Conservation (phyloP, 2,113 vertebrate genomes). For the Capreolus pygargus region DNA sequence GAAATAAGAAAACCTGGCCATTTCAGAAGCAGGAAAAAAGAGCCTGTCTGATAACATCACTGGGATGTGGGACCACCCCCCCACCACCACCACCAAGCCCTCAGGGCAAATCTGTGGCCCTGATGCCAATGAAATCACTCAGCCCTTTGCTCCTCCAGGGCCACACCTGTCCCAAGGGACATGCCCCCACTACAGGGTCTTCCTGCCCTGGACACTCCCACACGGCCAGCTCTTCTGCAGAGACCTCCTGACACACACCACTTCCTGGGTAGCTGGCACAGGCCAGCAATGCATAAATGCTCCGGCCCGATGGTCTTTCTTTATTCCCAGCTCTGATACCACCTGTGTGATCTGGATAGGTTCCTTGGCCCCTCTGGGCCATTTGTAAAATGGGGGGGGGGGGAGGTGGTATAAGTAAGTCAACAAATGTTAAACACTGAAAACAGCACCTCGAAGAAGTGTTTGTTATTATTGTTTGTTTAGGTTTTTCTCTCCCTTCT, state of each 20-base stretch:
- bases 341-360: neutral
- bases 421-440: neutral
- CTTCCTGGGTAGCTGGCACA: neutral
- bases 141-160: neutral
- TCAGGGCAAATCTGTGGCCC: neutral
- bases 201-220: neutral
- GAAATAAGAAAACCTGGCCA: neutral
- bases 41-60: neutral
- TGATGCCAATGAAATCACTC: neutral
- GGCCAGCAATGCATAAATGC: neutral
- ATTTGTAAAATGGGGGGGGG: neutral
- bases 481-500: neutral
- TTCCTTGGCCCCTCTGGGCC: neutral
- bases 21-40: neutral
- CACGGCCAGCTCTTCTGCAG: neutral
- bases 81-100: fast-evolving
- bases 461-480: neutral
- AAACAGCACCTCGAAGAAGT: neutral
- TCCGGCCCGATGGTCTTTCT: neutral
- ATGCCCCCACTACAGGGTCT: neutral
- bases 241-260: neutral
- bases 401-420: neutral
- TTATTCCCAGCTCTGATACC: neutral
- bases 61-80: fast-evolving
- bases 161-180: neutral